Evolutionary conservation across 2,797 vertebrate genomes (phyloP), one percentile per base, ranked within the genome.

Genomic region (Gorsachius magnificus): DNA sequence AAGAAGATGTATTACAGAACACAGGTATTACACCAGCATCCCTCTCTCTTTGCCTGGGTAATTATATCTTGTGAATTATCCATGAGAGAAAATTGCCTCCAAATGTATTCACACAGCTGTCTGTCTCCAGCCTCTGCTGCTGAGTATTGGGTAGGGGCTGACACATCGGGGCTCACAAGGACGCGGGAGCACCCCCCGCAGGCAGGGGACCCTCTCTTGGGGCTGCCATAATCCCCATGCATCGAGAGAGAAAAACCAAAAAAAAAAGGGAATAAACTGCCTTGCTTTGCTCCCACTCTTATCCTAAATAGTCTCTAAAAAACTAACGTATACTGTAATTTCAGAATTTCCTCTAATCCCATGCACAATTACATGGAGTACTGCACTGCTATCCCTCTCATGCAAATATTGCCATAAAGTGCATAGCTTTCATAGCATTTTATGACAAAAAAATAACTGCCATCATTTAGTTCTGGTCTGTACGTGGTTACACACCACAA

Each of bases 51-150:
- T 93, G 89, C 87, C 77, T 94, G 85, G 80, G 53, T 95, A 95
- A 95, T 95, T 93, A 53, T 25, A 91, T 50, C 72, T 88, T 69
- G 85, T 92, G 93, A 91, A 94, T 94, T 79, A 93, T 48, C 89
- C 85, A 90, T 60, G 54, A 93, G 80, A 90, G 70, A 90, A 94
- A 91, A 93, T 21, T 78, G 58, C 80, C 74, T 91, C 72, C 63
- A 48, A 75, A 64, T 10, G 6, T 4, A 64, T 36, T 88, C 83
- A 29, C 53, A 22, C 26, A 71, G 63, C 83, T 90, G 79, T n/a
- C 81, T 89, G 60, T 53, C 93, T 87, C 45, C 72, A 33, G 71
- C 15, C 85, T 31, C 69, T 1, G 5, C 76, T 26, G 58, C 19
- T 2, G 38, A 83, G 36, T 13, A 7, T 20, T 31, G 24, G 69